Evolutionary conservation across 2,888 invertebrate genomes (phyloP).

Genomic region (Cephus sareptanus): DNA sequence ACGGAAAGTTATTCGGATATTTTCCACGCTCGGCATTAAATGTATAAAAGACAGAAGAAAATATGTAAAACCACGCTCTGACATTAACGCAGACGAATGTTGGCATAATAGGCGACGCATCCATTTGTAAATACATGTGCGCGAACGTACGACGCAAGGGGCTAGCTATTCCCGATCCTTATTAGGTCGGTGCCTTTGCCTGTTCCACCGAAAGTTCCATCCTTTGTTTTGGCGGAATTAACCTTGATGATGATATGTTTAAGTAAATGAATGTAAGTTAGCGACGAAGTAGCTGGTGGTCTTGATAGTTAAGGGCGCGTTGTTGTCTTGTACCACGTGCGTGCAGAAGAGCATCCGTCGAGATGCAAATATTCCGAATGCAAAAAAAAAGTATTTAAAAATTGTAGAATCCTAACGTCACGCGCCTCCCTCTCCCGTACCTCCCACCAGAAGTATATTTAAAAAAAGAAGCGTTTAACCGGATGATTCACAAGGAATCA

Average conservation of each 20-base stretch:
- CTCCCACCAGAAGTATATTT: not conserved
- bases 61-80: not conserved
- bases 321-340: not conserved
- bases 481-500: not conserved
- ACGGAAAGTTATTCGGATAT: not conserved
- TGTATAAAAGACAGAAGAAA: not conserved
- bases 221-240: constrained; percentile 12
- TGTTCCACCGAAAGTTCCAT: constrained; percentile 17
- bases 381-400: not conserved
- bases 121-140: constrained; percentile 23
- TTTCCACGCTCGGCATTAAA: not conserved
- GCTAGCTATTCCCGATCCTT: constrained; percentile 1
- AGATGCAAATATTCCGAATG: not conserved
- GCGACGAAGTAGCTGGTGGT: constrained; percentile 3
- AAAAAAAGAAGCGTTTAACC: not conserved
- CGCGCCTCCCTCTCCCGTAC: not conserved
- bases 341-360: not conserved
- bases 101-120: constrained; percentile 13
- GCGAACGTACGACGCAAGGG: constrained; percentile 11
- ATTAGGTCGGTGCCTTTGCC: constrained; percentile 17
- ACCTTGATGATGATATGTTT: constrained; percentile 1
- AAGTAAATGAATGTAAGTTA: constrained; percentile 16
- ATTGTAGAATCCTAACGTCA: not conserved
- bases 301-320: not conserved
- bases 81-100: constrained; percentile 12